phyloP scores from a whole-genome alignment of 2,888 invertebrate species.

The Drosophila koepferae region DNA sequence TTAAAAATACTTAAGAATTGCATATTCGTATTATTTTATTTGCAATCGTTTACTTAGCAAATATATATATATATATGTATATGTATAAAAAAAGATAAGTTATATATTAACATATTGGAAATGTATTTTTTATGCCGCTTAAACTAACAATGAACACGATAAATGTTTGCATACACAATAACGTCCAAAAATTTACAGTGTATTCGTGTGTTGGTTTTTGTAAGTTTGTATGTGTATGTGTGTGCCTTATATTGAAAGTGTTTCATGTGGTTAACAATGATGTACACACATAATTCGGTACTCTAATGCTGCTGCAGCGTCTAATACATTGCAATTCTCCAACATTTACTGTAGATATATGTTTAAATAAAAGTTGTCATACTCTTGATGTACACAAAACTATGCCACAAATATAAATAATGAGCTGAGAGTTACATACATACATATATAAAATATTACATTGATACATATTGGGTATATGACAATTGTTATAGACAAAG shows the following conservation, averaged over 20 bases:
- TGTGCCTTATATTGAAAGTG: background rate
- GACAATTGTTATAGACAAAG: conserved; percentile 13
- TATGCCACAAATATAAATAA: conserved; percentile 50
- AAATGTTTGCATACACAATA: conserved; percentile 56
- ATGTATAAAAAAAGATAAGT: conserved; percentile 42
- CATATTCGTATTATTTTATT: conserved; percentile 6
- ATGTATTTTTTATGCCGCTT: conserved; percentile 42
- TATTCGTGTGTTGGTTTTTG: conserved; percentile 13
- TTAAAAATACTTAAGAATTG: conserved; percentile 56
- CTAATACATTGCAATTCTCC: conserved; percentile 34
- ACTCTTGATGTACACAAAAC: conserved; percentile 34
- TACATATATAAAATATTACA: conserved; percentile 47
- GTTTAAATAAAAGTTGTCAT: conserved; percentile 11
- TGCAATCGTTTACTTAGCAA: conserved; percentile 64
- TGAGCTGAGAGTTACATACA: conserved; percentile 48
- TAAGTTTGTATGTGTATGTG: conserved; percentile 12
- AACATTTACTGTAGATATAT: conserved; percentile 32
- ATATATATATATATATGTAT: conserved; percentile 64
- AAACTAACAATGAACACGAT: conserved; percentile 55
- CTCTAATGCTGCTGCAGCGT: conserved; percentile 28
- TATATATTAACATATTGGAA: conserved; percentile 45
- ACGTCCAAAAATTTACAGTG: conserved; percentile 57
- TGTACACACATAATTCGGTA: conserved; percentile 27
- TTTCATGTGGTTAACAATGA: conserved; percentile 6
- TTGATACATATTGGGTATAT: conserved; percentile 37